phyloP scores from a whole-genome alignment of 2,797 vertebrate species.

The Clarias pachynema region DNA sequence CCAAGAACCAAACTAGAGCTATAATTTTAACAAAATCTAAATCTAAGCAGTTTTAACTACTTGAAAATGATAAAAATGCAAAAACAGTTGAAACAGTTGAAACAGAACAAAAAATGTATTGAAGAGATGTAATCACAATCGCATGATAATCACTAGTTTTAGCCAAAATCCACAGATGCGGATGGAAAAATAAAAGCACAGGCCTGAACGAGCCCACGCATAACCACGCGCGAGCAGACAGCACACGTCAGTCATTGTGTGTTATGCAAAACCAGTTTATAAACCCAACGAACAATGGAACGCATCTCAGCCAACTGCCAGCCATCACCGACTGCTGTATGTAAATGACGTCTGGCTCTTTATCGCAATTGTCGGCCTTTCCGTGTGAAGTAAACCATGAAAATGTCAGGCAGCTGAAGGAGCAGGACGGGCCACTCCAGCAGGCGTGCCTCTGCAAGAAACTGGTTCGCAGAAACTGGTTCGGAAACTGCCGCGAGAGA shows the following conservation, averaged over 20 bases:
- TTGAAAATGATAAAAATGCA: not conserved
- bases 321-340: slow-evolving; percentile 29
- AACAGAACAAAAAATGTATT: not conserved
- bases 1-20: not conserved
- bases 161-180: slow-evolving; percentile 31
- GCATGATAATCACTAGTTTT: slow-evolving; percentile 30
- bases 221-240: slow-evolving; percentile 11
- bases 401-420: slow-evolving; percentile 43
- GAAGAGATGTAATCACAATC: slow-evolving; percentile 20
- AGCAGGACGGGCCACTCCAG: slow-evolving; percentile 21
- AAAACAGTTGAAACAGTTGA: not conserved
- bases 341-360: slow-evolving; percentile 50
- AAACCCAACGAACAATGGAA: slow-evolving; percentile 40
- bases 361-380: slow-evolving; percentile 46
- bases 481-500: slow-evolving; percentile 36
- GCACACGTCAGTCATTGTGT: slow-evolving; percentile 39
- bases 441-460: slow-evolving; percentile 27
- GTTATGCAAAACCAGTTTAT: slow-evolving; percentile 45
- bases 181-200: slow-evolving; percentile 41
- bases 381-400: slow-evolving; percentile 36
- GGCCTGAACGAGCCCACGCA: slow-evolving; percentile 21
- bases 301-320: slow-evolving; percentile 39
- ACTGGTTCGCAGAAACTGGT: slow-evolving; percentile 30
- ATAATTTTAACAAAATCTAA: not conserved
- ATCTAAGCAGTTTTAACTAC: not conserved